A percentile compares a stretch with the other conserved stretches of the same genome.
Evolutionary conservation across 2,888 invertebrate species (phyloP).

Genomic region (Leucoma salicis): DNA sequence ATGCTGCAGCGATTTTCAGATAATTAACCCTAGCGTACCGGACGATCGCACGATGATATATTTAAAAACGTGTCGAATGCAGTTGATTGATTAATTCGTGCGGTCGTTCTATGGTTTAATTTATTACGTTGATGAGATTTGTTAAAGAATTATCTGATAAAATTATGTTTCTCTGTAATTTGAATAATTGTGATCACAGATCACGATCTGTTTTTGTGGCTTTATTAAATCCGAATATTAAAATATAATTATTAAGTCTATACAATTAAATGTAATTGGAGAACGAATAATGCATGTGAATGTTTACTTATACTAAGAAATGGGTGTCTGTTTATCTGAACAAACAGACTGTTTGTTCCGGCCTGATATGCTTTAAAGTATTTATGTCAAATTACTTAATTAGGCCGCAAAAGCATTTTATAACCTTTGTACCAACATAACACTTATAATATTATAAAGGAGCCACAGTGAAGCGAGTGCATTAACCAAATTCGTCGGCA

Average conservation of each 20-base stretch:
- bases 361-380: too few relatives aligned
- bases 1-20: constrained; percentile 40
- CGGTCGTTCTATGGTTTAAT: constrained; percentile 28
- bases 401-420: background rate
- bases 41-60: constrained; percentile 32
- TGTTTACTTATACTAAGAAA: too few relatives aligned
- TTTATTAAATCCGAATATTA: too few relatives aligned
- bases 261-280: too few relatives aligned
- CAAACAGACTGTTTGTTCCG: too few relatives aligned
- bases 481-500: constrained; percentile 40
- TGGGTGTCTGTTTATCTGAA: too few relatives aligned
- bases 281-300: too few relatives aligned
- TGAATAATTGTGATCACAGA: too few relatives aligned
- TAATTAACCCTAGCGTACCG: constrained; percentile 42
- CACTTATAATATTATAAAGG: constrained; percentile 20
- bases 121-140: constrained; percentile 26
- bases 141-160: constrained; percentile 14
- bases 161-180: too few relatives aligned
- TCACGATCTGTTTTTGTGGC: too few relatives aligned
- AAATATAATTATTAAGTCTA: too few relatives aligned
- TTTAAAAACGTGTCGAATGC: constrained; percentile 45
- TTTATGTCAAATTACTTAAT: too few relatives aligned
- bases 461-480: constrained; percentile 24
- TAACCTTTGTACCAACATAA: constrained; percentile 9
- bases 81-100: constrained; percentile 47